Evolutionary conservation across 2,888 invertebrate genomes (phyloP).

Genomic region (Deilephila elpenor): DNA sequence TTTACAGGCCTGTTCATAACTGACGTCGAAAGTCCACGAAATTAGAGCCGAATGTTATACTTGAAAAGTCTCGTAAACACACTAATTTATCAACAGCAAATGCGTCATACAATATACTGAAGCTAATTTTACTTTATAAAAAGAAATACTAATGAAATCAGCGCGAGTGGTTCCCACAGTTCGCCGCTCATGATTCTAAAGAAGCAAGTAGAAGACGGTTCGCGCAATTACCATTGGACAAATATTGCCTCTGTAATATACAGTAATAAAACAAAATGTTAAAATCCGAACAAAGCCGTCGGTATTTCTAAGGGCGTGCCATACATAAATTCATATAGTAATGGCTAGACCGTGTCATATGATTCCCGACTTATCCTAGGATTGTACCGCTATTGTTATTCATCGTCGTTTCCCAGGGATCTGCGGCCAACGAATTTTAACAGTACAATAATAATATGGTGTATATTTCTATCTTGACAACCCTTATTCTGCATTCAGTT

Average conservation of each 20-base stretch:
- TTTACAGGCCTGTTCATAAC: too few relatives aligned
- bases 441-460: slow-evolving; percentile 61
- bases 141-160: neutral
- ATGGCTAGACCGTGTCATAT: slow-evolving; percentile 70
- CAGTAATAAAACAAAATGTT: slow-evolving; percentile 16
- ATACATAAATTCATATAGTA: slow-evolving; percentile 81
- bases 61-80: too few relatives aligned
- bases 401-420: slow-evolving; percentile 61
- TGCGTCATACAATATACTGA: too few relatives aligned
- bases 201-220: neutral
- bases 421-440: slow-evolving; percentile 61
- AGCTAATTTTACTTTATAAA: neutral
- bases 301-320: slow-evolving; percentile 31
- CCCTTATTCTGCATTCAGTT: slow-evolving; percentile 5
- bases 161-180: too few relatives aligned
- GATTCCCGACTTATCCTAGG: slow-evolving; percentile 54
- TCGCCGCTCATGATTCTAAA: too few relatives aligned
- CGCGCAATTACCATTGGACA: neutral
- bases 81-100: too few relatives aligned
- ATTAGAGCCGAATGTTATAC: too few relatives aligned
- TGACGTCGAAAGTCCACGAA: too few relatives aligned
- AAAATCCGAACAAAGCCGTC: slow-evolving; percentile 9
- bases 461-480: slow-evolving; percentile 36
- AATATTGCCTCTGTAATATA: slow-evolving; percentile 5
- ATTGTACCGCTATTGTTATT: slow-evolving; percentile 72